Evolutionary conservation across 1,140 invertebrate genomes (phyloP), one percentile per base, ranked within the genome.

Genomic region (Phymorhynchus buccinoides): DNA sequence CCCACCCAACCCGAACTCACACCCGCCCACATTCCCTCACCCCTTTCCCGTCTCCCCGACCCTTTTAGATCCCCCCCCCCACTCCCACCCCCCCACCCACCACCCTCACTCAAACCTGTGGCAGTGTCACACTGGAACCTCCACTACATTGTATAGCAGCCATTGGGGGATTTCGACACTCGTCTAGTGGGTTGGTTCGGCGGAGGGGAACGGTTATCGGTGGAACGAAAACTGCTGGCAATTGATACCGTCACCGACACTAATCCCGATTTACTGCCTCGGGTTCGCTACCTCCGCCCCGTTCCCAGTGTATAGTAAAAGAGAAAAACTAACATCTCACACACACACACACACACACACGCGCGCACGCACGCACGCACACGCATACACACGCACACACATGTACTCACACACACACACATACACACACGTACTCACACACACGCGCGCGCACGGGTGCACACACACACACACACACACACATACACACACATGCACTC

Each of bases 191-290:
- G n/a, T n/a, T 22, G 48, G 48, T 52, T 52, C 9, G 9, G 22
- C 9, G 32, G 37, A 9, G 37, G 9, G 37, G 37, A 73, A 73
- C 68, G 32, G 6, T 73, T 73, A 73, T 73, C 68, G 32, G 9
- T 35, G 32, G 22, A 30, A 73, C 30, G n/a, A 6, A 1, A n/a
- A 32, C 68, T 6, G 32, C n/a, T n/a, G n/a, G n/a, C n/a, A n/a
- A n/a, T n/a, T 73, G 68, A 73, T 9, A 73, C 68, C 32, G 32
- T 12, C 30, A 73, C 32, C 22, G 68, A 73, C 68, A 35, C 68
- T 73, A 73, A 73, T 73, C 68, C 68, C 68, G 32, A 37, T 73
- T 73, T 73, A 73, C 68, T 7, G 68, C 68, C 68, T 4, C n/a
- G 3, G n/a, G 30, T 30, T 32, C 68, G 30, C 9, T 73, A 32